Conservation (phyloP, 2,888 invertebrate genomes). For the Folsomia candida region DNA sequence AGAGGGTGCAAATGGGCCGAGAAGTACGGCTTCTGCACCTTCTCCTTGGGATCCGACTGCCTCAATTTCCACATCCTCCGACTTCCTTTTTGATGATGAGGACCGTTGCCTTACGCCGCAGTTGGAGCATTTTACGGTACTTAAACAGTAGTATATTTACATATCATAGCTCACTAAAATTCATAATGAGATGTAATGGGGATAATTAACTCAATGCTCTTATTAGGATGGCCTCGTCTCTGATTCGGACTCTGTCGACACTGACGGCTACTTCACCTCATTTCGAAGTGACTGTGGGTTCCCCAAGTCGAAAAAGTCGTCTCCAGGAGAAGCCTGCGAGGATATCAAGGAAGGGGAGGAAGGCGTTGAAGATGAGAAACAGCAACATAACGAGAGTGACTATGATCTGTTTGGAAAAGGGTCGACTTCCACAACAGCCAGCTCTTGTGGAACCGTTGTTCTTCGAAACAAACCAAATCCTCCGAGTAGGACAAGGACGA, state of each 20-base stretch:
- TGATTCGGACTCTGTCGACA: constrained; percentile 61
- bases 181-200: too few relatives aligned
- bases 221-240: constrained; percentile 50
- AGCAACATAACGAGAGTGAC: constrained; percentile 66
- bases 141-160: neutral
- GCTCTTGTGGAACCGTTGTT: constrained; percentile 79
- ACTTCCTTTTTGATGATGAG: constrained; percentile 50
- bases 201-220: constrained; percentile 1
- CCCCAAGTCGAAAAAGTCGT: constrained; percentile 58
- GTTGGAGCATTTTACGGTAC: constrained; percentile 50
- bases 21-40: constrained; percentile 45
- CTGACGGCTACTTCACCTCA: constrained; percentile 95
- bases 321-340: constrained; percentile 68
- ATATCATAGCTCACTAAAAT: neutral
- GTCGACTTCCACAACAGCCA: constrained; percentile 84
- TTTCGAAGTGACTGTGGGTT: constrained; percentile 95
- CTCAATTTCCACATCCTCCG: constrained; percentile 47
- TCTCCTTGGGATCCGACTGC: constrained; percentile 48
- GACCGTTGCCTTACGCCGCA: constrained; percentile 50
- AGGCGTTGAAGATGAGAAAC: neutral
- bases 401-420: constrained; percentile 89
- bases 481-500: constrained; percentile 40
- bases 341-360: constrained; percentile 16
- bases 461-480: constrained; percentile 48
- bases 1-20: constrained; percentile 27